Evolutionary conservation across 2,888 invertebrate species (phyloP), one percentile per base, ranked within the genome.

Genomic region (Drosophila paracracens): DNA sequence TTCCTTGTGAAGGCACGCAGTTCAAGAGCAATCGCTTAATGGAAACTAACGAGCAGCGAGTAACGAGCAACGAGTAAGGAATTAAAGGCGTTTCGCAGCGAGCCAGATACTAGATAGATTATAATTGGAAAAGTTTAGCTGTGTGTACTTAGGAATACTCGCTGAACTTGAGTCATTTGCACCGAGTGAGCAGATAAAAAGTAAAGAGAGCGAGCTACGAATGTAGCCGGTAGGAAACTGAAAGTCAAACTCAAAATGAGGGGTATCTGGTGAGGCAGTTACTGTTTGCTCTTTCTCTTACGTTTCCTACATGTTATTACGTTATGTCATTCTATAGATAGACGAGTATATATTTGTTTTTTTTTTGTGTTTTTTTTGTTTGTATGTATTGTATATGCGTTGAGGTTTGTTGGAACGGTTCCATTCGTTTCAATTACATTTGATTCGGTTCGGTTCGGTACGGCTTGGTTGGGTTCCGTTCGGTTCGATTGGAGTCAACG

Each of bases 391-490:
- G 43, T 67, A 38, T 54, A 36, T 61, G 38, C 57, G 21, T 66
- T 79, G 69, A 78, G 74, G 77, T 73, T 50, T 58, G 21, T 70
- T 81, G 82, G 79, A 78, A 79, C 81, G 81, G 81, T 69, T 80
- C 48, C 68, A 57, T 67, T 66, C 59, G 46, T 64, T 75, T 68
- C 38, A 58, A 52, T 64, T 54, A 57, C 50, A 48, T 43, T 43
- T 16, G 57, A 21, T 43, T 43, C 77, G 74, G 54, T 67, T 57
- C 60, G 61, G 68, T 70, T 64, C 70, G 67, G 68, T 70, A 61
- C 68, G 67, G 57, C 56, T 60, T 40, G 53, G 31, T 67, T 59
- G 48, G 36, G 31, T 38, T 67, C 8, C 56, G 52, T 58, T 57
- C 48, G 54, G 25, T 69, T 57, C 52, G 38, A 35, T 35, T 65